A percentile compares a stretch with the other conserved stretches of the same genome.
These are phyloP conservation scores for Cloeon dipterum DNA, from an alignment of 2,888 invertebrate genomes.

Conservation along the genomic window DNA sequence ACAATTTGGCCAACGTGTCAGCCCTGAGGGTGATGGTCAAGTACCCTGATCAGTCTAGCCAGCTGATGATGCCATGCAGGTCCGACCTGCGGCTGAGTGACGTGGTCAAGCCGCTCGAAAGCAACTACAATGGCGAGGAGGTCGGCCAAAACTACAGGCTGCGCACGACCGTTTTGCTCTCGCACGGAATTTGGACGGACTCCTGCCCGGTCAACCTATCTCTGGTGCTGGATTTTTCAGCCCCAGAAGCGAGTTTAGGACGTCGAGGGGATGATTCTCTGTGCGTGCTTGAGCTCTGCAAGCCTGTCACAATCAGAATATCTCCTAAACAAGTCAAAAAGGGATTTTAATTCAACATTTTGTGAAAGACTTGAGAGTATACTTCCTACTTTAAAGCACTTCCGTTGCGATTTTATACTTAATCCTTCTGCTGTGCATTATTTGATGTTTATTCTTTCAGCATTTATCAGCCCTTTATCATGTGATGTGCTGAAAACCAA, in stretches of 20 bases:
- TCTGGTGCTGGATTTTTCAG: constrained; percentile 52
- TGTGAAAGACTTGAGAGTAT: too few relatives aligned
- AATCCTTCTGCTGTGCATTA: too few relatives aligned
- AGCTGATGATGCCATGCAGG: constrained; percentile 55
- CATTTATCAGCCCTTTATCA: too few relatives aligned
- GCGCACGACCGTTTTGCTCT: constrained; percentile 66
- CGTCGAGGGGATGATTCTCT: constrained; percentile 21
- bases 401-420: too few relatives aligned
- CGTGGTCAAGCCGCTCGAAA: constrained; percentile 4
- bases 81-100: constrained; percentile 49
- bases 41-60: constrained; percentile 79
- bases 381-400: too few relatives aligned
- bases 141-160: constrained; percentile 23
- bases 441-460: too few relatives aligned
- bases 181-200: constrained; percentile 84
- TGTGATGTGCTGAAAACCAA: too few relatives aligned
- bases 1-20: constrained; percentile 47
- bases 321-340: constrained; percentile 74
- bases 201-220: constrained; percentile 66
- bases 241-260: constrained; percentile 18
- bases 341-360: constrained; percentile 35
- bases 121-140: not conserved
- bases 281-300: constrained; percentile 54
- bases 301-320: constrained; percentile 65
- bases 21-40: constrained; percentile 56